Percentiles rank a stretch among this genome's conserved stretches.
Conservation (phyloP, 2,113 vertebrate genomes). For the Alces alces region DNA sequence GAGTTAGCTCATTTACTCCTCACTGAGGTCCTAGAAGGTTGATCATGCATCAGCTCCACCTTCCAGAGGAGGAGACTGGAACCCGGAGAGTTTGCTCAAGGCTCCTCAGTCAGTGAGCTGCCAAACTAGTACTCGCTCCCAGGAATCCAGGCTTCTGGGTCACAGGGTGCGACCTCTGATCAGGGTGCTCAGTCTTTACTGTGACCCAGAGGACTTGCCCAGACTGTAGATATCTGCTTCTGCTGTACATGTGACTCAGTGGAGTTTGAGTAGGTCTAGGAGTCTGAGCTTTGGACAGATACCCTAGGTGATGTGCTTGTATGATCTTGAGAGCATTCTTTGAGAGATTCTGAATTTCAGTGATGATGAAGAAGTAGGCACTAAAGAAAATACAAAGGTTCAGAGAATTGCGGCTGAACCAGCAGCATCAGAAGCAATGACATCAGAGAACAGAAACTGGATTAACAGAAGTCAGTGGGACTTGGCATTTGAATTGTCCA, state of each 20-base stretch:
- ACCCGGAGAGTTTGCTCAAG: not conserved
- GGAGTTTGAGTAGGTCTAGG: not conserved
- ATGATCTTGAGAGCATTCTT: not conserved
- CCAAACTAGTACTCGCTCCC: not conserved
- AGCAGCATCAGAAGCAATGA: not conserved
- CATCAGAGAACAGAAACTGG: constrained; percentile 28
- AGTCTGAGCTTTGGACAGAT: not conserved
- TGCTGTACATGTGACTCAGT: not conserved
- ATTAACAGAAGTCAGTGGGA: constrained; percentile 37
- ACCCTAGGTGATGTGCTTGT: not conserved
- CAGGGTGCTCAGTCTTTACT: not conserved
- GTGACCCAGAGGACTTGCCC: not conserved
- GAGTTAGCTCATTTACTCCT: not conserved
- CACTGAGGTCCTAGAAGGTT: not conserved
- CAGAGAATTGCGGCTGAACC: not conserved
- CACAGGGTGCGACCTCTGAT: not conserved
- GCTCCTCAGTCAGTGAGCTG: not conserved
- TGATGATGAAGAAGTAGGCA: not conserved
- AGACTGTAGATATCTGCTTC: not conserved
- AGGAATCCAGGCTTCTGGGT: not conserved
- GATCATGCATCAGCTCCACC: not conserved
- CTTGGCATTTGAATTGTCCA: constrained; percentile 45
- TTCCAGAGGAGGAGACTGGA: not conserved
- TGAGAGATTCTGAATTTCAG: not conserved
- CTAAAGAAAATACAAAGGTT: not conserved